Conservation (phyloP, 1,140 invertebrate species). For the Brachystomella parvula region DNA sequence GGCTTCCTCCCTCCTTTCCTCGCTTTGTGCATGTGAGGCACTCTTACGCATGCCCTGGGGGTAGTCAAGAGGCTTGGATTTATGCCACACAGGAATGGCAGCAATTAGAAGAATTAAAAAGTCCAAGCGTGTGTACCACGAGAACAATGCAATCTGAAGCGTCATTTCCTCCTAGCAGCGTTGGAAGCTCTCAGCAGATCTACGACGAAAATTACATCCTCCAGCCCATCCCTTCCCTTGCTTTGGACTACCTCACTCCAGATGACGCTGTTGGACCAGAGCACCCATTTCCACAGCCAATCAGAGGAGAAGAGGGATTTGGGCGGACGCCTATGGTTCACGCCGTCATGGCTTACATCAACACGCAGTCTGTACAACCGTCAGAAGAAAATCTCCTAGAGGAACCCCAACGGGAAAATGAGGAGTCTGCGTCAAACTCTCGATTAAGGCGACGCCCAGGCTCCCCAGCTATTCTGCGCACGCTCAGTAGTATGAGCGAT, state of each 20-base stretch:
- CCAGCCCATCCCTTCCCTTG: not conserved
- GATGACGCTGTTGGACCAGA: not conserved
- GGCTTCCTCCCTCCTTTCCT: not conserved
- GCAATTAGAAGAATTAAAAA: not conserved
- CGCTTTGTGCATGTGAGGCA: not conserved
- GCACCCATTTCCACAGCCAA: not conserved
- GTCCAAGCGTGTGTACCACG: not conserved
- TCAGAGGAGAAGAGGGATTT: no score
- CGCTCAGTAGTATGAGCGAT: not conserved
- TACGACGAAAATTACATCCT: not conserved
- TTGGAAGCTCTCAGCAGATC: not conserved
- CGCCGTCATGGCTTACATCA: not conserved
- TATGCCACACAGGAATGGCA: not conserved
- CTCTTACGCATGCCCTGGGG: not conserved
- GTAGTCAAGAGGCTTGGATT: not conserved
- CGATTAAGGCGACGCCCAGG: no score
- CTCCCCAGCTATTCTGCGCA: no score
- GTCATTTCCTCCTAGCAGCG: not conserved
- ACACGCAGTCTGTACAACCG: not conserved
- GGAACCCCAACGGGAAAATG: not conserved
- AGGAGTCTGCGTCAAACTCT: no score
- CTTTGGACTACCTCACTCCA: not conserved
- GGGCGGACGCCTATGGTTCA: not conserved
- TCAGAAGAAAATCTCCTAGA: not conserved
- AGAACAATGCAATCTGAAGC: not conserved